Base-by-base conservation (phyloP, 2,113 vertebrate genomes). In the Phrynosoma platyrhinos region DNA sequence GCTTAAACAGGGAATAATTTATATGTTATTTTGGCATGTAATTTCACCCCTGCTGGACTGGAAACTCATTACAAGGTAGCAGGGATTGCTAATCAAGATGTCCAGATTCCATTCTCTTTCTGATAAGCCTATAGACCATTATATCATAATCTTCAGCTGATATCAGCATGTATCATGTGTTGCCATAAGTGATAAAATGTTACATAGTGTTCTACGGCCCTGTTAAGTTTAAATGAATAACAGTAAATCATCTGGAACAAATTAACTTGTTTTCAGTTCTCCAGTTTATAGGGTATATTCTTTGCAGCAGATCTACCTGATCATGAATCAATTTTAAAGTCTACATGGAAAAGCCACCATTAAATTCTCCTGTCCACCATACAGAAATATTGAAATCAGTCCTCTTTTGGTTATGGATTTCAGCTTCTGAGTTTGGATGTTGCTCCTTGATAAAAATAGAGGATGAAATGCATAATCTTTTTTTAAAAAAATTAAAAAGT, bases 1-100 rank as follows among this genome's bases (percentile, higher is more conserved):
- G 90, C 91, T 96, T 94, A 95, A 95, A 92, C 79, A 88, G 90
- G 89, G 84, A 89, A 94, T 96, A 95, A 96, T 93, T 96, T 94
- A 88, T 89, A 89, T n/a, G 58, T 84, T 62, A 91, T 21, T 94
- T 95, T 95, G 94, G 91, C 88, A 86, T 90, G 87, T 92, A 93
- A 83, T 96, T 94, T 95, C 90, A 94, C 87, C 90, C 90, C 89
- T 93, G 72, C 88, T 96, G 91, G 82, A 90, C 90, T 86, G 94
- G 94, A 94, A 96, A 94, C 91, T 93, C 93, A 93, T 95, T 95
- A 93, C 87, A 87, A 93, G 86, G 82, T 86, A 84, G 87, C 83
- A 87, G 79, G 68, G 90, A 93, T 93, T 25, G 76, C 93, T 92
- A 87, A 93, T 93, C 94, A 95, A 92, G 93, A 93, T 95, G 94